Evolutionary conservation across 2,888 invertebrate species (phyloP).

Genomic region (Hanleya hanleyi): DNA sequence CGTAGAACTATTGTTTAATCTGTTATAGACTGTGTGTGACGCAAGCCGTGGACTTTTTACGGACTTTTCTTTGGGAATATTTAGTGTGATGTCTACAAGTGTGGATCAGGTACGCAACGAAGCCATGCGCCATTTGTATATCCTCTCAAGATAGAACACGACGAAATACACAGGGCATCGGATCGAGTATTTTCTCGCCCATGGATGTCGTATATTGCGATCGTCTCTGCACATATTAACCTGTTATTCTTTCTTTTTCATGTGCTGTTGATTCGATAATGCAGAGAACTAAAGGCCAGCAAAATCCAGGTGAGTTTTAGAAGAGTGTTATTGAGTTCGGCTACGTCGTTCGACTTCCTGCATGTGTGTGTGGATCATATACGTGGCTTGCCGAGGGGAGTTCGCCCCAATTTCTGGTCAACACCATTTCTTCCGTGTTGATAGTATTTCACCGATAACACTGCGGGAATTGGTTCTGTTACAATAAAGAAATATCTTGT

Average conservation of each 20-base stretch:
- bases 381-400: too few species aligned
- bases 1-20: slow-evolving; percentile 23
- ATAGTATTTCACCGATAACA: too few species aligned
- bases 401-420: too few species aligned
- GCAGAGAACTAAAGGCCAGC: slow-evolving; percentile 69
- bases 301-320: slow-evolving; percentile 62
- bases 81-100: slow-evolving; percentile 69
- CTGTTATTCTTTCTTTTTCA: slow-evolving; percentile 48
- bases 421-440: too few species aligned
- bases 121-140: slow-evolving; percentile 2
- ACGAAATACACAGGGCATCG: too few species aligned
- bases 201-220: not conserved
- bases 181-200: too few species aligned
- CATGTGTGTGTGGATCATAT: too few species aligned
- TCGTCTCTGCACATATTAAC: not conserved
- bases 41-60: slow-evolving; percentile 36
- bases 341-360: too few species aligned
- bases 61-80: slow-evolving; percentile 31
- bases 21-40: slow-evolving; percentile 9
- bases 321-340: too few species aligned
- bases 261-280: slow-evolving; percentile 34
- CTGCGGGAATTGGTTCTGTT: too few species aligned
- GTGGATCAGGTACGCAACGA: slow-evolving; percentile 64
- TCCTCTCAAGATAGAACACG: too few species aligned
- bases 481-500: too few species aligned